phyloP scores from a whole-genome alignment of 2,797 vertebrate genomes.

The Bradypodion pumilum region DNA sequence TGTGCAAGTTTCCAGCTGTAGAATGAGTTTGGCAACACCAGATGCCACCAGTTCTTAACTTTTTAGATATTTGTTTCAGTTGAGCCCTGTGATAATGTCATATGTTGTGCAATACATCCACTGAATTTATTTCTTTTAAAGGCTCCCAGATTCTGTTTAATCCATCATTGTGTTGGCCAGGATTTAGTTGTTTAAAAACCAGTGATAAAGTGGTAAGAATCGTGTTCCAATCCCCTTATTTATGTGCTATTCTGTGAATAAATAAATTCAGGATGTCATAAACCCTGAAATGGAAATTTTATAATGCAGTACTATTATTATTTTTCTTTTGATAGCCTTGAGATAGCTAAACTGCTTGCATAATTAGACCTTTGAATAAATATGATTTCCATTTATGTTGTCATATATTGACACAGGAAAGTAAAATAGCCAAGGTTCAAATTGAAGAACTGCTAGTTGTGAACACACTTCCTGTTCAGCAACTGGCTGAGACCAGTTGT shows the following conservation, averaged over 20 bases:
- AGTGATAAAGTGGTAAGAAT: neutral
- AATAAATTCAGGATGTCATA: neutral
- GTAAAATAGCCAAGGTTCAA: slow-evolving; percentile 8
- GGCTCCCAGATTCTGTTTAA: neutral
- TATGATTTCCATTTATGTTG: neutral
- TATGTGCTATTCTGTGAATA: neutral
- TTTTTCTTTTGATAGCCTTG: neutral
- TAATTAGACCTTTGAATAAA: slow-evolving; percentile 6
- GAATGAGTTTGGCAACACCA: neutral
- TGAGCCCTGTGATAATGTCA: neutral
- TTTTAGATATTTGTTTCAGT: neutral
- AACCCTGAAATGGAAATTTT: neutral
- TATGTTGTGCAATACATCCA: neutral
- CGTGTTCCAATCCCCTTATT: neutral
- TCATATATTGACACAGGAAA: neutral
- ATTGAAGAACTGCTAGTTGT: neutral
- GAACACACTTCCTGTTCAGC: slow-evolving; percentile 12
- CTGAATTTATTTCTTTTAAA: neutral
- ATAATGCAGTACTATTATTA: neutral
- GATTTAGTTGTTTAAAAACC: neutral
- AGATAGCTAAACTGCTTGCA: neutral
- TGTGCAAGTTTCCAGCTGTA: neutral
- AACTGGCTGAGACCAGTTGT: neutral
- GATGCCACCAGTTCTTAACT: neutral
- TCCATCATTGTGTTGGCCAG: neutral